Conservation (phyloP, 1,140 invertebrate species). For the Saxidomus purpurata region DNA sequence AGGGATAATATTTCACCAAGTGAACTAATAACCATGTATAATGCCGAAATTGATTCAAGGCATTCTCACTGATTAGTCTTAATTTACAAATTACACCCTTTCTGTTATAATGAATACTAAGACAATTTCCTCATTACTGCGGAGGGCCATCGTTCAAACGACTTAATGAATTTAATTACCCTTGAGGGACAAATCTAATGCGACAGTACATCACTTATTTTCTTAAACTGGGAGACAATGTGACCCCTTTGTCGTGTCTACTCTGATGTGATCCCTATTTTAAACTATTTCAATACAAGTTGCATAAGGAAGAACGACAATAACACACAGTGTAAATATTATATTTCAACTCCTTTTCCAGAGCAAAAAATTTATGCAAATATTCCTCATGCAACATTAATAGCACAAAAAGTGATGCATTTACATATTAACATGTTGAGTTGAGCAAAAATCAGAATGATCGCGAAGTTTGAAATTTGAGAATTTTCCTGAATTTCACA, state of each 20-base stretch:
- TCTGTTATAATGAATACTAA: constrained; percentile 50
- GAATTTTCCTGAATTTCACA: too few relatives aligned
- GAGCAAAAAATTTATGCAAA: too few relatives aligned
- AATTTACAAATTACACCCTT: constrained; percentile 65
- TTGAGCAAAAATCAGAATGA: too few relatives aligned
- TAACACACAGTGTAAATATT: too few relatives aligned
- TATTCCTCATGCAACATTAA: too few relatives aligned
- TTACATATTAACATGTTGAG: too few relatives aligned
- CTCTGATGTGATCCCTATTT: too few relatives aligned
- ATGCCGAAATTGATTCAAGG: background rate
- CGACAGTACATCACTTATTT: background rate
- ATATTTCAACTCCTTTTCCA: too few relatives aligned
- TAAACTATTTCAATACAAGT: too few relatives aligned
- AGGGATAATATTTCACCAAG: constrained; percentile 58
- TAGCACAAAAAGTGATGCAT: too few relatives aligned
- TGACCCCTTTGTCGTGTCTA: background rate
- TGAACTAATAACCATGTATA: constrained; percentile 44
- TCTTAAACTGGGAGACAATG: background rate
- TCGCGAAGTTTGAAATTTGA: too few relatives aligned
- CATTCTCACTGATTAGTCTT: constrained; percentile 36
- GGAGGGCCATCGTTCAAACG: constrained; percentile 29
- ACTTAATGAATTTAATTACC: constrained; percentile 46
- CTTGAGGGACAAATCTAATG: background rate
- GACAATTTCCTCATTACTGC: constrained; percentile 38
- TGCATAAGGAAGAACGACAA: too few relatives aligned